Evolutionary conservation across 2,888 invertebrate genomes (phyloP), one percentile per base, ranked within the genome.

Genomic region (Diploptera punctata): DNA sequence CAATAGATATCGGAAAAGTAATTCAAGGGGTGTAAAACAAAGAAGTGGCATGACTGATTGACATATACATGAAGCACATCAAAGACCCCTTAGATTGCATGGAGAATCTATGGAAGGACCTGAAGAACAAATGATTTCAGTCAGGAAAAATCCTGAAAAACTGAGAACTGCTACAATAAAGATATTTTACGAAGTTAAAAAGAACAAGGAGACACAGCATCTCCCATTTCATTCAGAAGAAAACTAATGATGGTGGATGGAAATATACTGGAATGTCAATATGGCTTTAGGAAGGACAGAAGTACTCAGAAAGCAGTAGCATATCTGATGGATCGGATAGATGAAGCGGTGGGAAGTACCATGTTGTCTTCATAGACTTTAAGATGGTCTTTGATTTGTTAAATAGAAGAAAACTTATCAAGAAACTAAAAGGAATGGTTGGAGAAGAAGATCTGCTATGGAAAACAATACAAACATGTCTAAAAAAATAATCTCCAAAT

Each of bases 291-390:
- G n/a, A 49, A 49, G n/a, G 49, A n/a, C 19, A 49, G 49, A n/a
- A 49, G 49, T n/a, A 49, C 49, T 4, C 10, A 13, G 10, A 49
- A 49, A 49, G 49, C 4, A 54, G n/a, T n/a, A n/a, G n/a, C n/a
- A n/a, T n/a, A n/a, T n/a, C n/a, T n/a, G n/a, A n/a, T n/a, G n/a
- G n/a, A n/a, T n/a, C n/a, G n/a, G n/a, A n/a, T n/a, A n/a, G n/a
- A n/a, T n/a, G n/a, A n/a, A n/a, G n/a, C n/a, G n/a, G n/a, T n/a
- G 54, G 19, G 54, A 54, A 54, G 26, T 54, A 54, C 54, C 24
- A 54, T 16, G 24, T 16, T 21, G 54, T 54, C 19, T 54, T 54
- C 26, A 24, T 54, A 3, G 54, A 54, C 24, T 54, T 54, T n/a
- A 54, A 54, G 54, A 54, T 21, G 24, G 54, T 24, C 9, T 54